These are phyloP conservation scores for Pecten maximus DNA, from an alignment of 2,888 invertebrate species.

Conservation along the genomic window DNA sequence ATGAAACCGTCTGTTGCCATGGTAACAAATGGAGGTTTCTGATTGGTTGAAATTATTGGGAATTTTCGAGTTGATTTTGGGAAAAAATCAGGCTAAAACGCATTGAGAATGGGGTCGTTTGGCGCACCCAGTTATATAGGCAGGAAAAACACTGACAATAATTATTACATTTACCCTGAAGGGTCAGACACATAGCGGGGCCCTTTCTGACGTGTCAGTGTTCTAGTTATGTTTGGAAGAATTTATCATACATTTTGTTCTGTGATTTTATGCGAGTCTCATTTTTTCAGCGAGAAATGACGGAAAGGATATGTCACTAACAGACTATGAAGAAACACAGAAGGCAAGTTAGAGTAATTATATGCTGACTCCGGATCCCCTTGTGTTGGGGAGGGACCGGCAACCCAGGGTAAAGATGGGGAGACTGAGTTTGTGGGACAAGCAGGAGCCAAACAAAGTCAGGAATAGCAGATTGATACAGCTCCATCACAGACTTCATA, in stretches of 20 bases:
- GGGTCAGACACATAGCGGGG: too few relatives aligned
- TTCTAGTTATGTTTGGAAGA: not conserved
- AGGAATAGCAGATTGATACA: not conserved
- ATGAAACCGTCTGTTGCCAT: too few relatives aligned
- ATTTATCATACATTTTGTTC: not conserved
- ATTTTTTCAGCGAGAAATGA: constrained; percentile 76
- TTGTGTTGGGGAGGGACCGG: not conserved
- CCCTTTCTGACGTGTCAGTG: too few relatives aligned
- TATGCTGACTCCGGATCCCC: not conserved
- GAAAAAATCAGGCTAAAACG: too few relatives aligned
- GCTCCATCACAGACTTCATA: not conserved
- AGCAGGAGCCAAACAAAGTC: not conserved
- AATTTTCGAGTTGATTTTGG: too few relatives aligned
- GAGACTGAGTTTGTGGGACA: not conserved
- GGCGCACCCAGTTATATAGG: too few relatives aligned
- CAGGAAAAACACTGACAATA: too few relatives aligned
- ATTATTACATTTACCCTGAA: too few relatives aligned
- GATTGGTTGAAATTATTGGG: too few relatives aligned
- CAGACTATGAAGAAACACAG: not conserved
- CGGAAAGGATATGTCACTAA: constrained; percentile 76
- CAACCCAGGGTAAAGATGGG: not conserved
- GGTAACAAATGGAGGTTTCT: too few relatives aligned
- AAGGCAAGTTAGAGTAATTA: not conserved
- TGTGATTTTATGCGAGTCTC: constrained; percentile 43
- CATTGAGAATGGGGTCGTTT: too few relatives aligned